Evolutionary conservation across 2,797 vertebrate species (phyloP), one percentile per base, ranked within the genome.

Genomic region (Coregonus suidteri): DNA sequence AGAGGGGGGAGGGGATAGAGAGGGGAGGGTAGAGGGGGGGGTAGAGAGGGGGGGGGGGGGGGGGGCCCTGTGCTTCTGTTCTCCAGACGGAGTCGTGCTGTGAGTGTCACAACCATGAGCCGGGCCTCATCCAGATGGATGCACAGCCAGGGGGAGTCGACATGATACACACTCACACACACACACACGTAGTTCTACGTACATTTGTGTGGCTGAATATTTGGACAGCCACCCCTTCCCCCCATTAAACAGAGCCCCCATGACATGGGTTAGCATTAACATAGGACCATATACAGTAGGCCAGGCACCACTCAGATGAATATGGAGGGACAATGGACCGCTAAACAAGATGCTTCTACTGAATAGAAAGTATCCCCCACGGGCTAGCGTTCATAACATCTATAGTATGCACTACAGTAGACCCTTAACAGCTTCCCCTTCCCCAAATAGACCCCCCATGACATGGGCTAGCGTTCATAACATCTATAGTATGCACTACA

Each of bases 61-160:
- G 25, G 64, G 25, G 25, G 7, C 13, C 65, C 30, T 47, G 16
- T 20, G 1, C 70, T 41, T 47, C 70, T 72, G 35, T 35, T 71
- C 72, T 82, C 77, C 76, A 88, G 85, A 85, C 80, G 56, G 77
- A 52, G 72, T 73, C 82, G 71, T 79, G 85, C 85, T 85, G 87
- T 75, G 79, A 77, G 75, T 85, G 80, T 86, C 82, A 85, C 76
- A 85, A 85, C 82, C 79, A 85, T 84, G 79, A 81, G 64, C 72
- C 76, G 20, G 78, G 70, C 77, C 75, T 34, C 66, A 52, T 82
- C 73, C 81, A 84, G 82, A 84, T 84, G 81, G 79, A 79, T 79
- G 76, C 41, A 34, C 41, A 41, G 71, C 75, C 59, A 66, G 72
- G 68, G 52, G 66, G 53, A 59, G 52, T 16, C 9, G 25, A 31